Evolutionary conservation across 2,113 vertebrate species (phyloP).

Genomic region (Protobothrops flavoviridis): DNA sequence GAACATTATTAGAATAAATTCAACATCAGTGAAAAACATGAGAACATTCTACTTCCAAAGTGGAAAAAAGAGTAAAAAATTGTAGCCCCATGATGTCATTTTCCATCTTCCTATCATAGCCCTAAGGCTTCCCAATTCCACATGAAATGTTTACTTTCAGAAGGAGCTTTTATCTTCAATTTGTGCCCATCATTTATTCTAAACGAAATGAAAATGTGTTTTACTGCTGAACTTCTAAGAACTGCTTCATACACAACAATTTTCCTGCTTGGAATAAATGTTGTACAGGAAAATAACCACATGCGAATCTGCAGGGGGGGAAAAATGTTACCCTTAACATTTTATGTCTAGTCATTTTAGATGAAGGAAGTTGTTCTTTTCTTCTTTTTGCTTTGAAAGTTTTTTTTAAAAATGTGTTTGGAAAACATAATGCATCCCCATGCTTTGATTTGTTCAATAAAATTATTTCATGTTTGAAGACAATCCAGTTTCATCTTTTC

Average conservation of each 20-base stretch:
- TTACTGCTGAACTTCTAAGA: not conserved
- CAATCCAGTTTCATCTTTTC: constrained; percentile 14
- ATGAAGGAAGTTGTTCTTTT: not conserved
- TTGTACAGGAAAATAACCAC: not conserved
- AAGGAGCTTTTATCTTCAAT: not conserved
- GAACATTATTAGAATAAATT: not conserved
- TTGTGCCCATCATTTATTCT: not conserved
- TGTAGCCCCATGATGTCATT: not conserved
- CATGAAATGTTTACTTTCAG: not conserved
- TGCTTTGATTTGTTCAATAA: constrained; percentile 18
- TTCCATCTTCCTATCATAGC: not conserved
- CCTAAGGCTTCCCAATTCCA: not conserved
- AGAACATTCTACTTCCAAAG: not conserved
- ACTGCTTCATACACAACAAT: not conserved
- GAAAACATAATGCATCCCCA: not conserved
- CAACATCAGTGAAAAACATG: not conserved
- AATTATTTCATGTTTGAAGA: constrained; percentile 29
- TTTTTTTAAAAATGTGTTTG: not conserved
- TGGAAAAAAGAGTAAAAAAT: not conserved
- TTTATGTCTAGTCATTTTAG: not conserved
- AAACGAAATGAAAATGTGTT: not conserved
- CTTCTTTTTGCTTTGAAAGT: not conserved
- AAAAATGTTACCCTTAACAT: not conserved
- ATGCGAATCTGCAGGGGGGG: not conserved
- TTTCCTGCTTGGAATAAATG: not conserved